A percentile compares a stretch with the other conserved stretches of the same genome.
phyloP scores from a whole-genome alignment of 2,888 invertebrate species.

The Hylaea fasciaria region DNA sequence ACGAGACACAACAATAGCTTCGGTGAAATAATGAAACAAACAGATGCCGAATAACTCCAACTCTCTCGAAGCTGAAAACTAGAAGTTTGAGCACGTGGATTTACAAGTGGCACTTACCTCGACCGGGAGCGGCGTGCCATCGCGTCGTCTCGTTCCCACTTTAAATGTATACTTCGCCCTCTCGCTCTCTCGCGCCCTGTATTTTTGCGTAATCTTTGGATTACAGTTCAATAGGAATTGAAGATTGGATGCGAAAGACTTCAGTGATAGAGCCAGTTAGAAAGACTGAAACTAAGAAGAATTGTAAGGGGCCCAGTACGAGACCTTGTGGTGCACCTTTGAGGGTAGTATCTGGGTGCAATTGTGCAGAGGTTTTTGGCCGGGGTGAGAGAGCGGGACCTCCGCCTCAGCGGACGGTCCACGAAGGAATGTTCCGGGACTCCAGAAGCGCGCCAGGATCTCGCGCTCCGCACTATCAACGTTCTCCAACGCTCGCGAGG shows the following conservation, averaged over 20 bases:
- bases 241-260: conserved; percentile 40
- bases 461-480: conserved; percentile 73
- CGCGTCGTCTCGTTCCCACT: conserved; percentile 81
- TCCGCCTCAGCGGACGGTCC: conserved; percentile 81
- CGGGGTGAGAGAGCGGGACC: conserved; percentile 82
- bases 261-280: conserved; percentile 13
- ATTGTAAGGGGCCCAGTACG: conserved; percentile 40
- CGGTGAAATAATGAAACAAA: conserved; percentile 34
- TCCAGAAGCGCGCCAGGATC: conserved; percentile 77
- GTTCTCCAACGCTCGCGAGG: conserved; percentile 76
- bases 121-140: conserved; percentile 74
- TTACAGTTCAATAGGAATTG: conserved; percentile 47
- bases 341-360: conserved; percentile 52
- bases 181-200: conserved; percentile 82
- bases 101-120: conserved; percentile 80
- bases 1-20: conserved; percentile 35
- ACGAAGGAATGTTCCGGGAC: conserved; percentile 77
- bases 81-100: conserved; percentile 77
- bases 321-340: conserved; percentile 52
- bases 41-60: conserved; percentile 35
- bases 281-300: conserved; percentile 33
- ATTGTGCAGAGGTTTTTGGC: conserved; percentile 51
- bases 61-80: conserved; percentile 45
- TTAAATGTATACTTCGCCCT: conserved; percentile 68
- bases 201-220: conserved; percentile 48